Conservation (phyloP, 2,113 vertebrate genomes). For the Pandion haliaetus region DNA sequence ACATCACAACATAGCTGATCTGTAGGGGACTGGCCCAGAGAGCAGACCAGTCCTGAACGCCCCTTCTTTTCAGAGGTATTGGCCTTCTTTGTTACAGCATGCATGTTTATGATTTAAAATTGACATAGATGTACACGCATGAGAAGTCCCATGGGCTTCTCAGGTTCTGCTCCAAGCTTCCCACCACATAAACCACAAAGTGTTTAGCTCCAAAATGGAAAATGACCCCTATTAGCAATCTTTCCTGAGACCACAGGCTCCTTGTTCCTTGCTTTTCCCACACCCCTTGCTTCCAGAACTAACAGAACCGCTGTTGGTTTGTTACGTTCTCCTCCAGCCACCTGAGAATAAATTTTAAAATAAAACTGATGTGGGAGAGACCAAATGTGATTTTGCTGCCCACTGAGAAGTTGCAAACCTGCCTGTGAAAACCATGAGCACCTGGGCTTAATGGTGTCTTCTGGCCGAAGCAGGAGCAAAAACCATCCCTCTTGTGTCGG, state of each 20-base stretch:
- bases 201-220: not conserved
- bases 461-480: not conserved
- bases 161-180: constrained; percentile 5
- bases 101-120: not conserved
- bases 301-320: not conserved
- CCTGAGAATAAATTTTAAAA: not conserved
- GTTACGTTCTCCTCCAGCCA: not conserved
- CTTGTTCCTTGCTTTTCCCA: not conserved
- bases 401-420: not conserved
- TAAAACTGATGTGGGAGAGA: not conserved
- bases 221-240: not conserved
- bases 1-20: not conserved
- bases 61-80: not conserved
- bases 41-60: not conserved
- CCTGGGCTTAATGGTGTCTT: not conserved
- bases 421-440: not conserved
- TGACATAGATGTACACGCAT: not conserved
- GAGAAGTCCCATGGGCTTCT: not conserved
- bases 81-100: not conserved
- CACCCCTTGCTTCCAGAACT: not conserved
- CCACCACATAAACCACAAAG: not conserved
- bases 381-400: not conserved
- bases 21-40: not conserved
- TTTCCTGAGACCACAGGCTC: not conserved
- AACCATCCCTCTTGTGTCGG: not conserved